Conservation (phyloP, 2,888 invertebrate genomes). For the Encarsia formosa region DNA sequence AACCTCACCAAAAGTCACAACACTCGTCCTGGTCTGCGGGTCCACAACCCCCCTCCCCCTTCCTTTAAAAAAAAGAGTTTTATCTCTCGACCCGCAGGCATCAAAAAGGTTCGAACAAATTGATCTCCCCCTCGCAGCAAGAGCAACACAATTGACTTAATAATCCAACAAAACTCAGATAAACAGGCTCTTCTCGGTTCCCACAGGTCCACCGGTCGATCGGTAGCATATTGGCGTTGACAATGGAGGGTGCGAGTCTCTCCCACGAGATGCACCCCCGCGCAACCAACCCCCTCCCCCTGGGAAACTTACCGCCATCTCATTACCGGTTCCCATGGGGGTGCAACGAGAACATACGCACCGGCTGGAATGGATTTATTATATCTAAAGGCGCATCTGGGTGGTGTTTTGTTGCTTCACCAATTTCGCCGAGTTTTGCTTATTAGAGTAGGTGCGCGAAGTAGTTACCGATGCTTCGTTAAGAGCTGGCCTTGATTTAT, state of each 20-base stretch:
- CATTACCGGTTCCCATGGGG: conserved; percentile 51
- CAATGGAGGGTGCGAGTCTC: conserved; percentile 34
- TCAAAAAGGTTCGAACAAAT: too few species aligned
- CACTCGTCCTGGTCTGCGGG: too few species aligned
- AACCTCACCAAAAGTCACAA: too few species aligned
- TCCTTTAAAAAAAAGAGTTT: too few species aligned
- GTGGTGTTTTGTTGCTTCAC: too few species aligned
- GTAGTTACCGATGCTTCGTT: too few species aligned
- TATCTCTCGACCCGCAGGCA: too few species aligned
- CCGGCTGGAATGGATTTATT: not conserved
- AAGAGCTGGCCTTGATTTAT: too few species aligned
- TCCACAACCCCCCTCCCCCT: too few species aligned
- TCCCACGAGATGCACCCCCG: conserved; percentile 21
- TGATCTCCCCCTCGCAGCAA: too few species aligned
- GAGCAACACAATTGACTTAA: conserved; percentile 11
- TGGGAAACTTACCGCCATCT: conserved; percentile 50
- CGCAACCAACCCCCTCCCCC: conserved; percentile 8
- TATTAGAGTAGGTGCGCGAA: too few species aligned
- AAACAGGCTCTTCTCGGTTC: conserved; percentile 32
- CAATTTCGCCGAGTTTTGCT: too few species aligned
- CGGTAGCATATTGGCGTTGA: conserved; percentile 51
- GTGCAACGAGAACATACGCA: not conserved
- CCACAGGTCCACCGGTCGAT: conserved; percentile 44
- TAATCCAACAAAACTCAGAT: not conserved
- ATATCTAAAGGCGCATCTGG: not conserved